Evolutionary conservation across 2,888 invertebrate genomes (phyloP).

Genomic region (Clostera curtula): DNA sequence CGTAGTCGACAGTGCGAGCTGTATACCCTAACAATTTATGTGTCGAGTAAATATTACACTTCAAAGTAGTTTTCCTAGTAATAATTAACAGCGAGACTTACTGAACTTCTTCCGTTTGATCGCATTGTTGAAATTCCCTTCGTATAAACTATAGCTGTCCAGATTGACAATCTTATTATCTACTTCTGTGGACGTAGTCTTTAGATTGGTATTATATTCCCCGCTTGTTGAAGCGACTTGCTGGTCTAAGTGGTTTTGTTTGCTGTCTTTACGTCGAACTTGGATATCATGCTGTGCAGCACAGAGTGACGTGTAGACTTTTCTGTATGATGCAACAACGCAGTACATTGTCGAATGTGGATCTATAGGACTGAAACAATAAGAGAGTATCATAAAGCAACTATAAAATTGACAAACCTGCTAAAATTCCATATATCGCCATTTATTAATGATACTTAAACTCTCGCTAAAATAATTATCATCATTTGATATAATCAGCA

Average conservation of each 20-base stretch:
- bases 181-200: slow-evolving; percentile 28
- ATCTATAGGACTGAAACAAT: slow-evolving; percentile 56
- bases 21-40: no score
- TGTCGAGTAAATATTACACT: no score
- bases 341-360: slow-evolving; percentile 63
- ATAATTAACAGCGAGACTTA: slow-evolving; percentile 25
- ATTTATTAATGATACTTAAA: no score
- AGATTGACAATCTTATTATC: slow-evolving; percentile 44
- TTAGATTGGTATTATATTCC: slow-evolving; percentile 20
- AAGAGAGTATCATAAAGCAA: not conserved
- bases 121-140: slow-evolving; percentile 42
- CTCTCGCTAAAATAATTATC: no score
- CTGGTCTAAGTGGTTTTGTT: slow-evolving; percentile 28
- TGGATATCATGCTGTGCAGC: slow-evolving; percentile 55
- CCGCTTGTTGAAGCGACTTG: slow-evolving; percentile 20
- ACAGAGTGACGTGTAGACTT: slow-evolving; percentile 62
- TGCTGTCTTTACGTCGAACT: slow-evolving; percentile 32
- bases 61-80: no score
- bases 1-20: no score
- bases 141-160: slow-evolving; percentile 41
- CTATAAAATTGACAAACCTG: not conserved
- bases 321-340: slow-evolving; percentile 56
- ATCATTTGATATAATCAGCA: no score
- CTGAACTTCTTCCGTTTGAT: slow-evolving; percentile 57
- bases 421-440: no score